Base-by-base conservation (phyloP, 2,113 vertebrate genomes). In the Upupa epops region DNA sequence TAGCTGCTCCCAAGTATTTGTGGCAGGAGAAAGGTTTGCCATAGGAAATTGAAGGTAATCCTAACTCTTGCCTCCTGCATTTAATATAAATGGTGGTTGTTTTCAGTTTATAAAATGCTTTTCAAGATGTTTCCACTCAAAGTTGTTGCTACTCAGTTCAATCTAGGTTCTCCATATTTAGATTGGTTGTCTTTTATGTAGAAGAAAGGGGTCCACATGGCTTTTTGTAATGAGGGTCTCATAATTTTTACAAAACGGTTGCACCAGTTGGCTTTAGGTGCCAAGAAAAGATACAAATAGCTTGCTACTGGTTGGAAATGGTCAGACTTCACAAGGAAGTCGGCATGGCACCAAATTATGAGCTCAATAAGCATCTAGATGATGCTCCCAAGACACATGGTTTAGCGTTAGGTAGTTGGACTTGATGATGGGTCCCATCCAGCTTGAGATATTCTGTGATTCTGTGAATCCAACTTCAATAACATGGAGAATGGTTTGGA, bases 401-500 rank as follows among this genome's bases (percentile, higher is more conserved):
- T 51, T 83, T 61, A 42, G 1, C 61, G 51, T 76, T 76, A 72
- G 15, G 19, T 29, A n/a, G 13, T 13, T 77, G 9, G 3, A n/a
- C 21, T 48, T 4, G 1, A 4, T 4, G 2, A 37, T 51, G 42
- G 5, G 5, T 68, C 34, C 46, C 10, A 68, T 79, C 37, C n/a
- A 46, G 5, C n/a, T 29, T 81, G 13, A 63, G 16, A 15, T 63
- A 31, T 31, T 84, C n/a, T 54, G 0, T 52, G 12, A 16, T 32
- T 46, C 17, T 61, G 5, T 29, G 11, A 80, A 40, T 49, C 46
- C 55, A 49, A 34, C 5, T 9, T 80, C 40, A 42, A 0, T 70
- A 28, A 7, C 9, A 31, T 8, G 28, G n/a, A 40, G 11, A 89
- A 56, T 2, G 0, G 1, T 66, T 72, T 70, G 19, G 5, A 65